phyloP scores from a whole-genome alignment of 2,888 invertebrate species.

The Rugalucina vietnamica region DNA sequence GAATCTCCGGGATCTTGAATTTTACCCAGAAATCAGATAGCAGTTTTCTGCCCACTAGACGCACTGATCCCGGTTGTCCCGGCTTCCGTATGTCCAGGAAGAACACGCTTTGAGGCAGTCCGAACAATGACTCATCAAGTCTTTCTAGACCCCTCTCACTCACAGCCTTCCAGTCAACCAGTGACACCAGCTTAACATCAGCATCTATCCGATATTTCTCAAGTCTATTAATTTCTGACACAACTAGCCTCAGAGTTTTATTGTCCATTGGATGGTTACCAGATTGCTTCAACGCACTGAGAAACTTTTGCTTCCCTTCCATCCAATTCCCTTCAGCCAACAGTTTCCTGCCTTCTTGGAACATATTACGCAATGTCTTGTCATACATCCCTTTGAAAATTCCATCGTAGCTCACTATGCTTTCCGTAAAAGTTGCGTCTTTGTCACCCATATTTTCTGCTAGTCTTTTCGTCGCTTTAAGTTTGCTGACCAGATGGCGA shows the following conservation, averaged over 20 bases:
- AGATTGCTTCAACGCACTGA: conserved; percentile 41
- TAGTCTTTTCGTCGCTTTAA: background rate
- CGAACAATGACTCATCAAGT: conserved; percentile 55
- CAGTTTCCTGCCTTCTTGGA: conserved; percentile 51
- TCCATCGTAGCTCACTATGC: conserved; percentile 67
- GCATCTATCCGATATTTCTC: conserved; percentile 47
- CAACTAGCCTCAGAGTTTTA: conserved; percentile 55
- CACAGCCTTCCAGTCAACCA: conserved; percentile 55
- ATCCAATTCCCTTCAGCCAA: conserved; percentile 57
- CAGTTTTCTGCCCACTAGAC: conserved; percentile 66
- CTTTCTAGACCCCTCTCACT: conserved; percentile 41
- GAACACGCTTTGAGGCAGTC: conserved; percentile 68
- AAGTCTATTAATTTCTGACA: conserved; percentile 58
- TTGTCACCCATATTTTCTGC: conserved; percentile 25
- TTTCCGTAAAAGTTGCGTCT: conserved; percentile 39
- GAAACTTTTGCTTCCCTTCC: conserved; percentile 46
- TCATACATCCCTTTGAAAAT: conserved; percentile 71
- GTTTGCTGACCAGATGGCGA: background rate
- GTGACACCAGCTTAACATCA: background rate
- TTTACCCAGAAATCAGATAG: conserved; percentile 66
- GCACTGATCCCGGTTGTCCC: conserved; percentile 33
- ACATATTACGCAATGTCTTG: conserved; percentile 49
- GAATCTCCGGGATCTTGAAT: conserved; percentile 67
- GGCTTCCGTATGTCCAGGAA: conserved; percentile 57
- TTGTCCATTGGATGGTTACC: conserved; percentile 46